Base-by-base conservation (phyloP, 2,888 invertebrate species). In the Notodonta ziczac region DNA sequence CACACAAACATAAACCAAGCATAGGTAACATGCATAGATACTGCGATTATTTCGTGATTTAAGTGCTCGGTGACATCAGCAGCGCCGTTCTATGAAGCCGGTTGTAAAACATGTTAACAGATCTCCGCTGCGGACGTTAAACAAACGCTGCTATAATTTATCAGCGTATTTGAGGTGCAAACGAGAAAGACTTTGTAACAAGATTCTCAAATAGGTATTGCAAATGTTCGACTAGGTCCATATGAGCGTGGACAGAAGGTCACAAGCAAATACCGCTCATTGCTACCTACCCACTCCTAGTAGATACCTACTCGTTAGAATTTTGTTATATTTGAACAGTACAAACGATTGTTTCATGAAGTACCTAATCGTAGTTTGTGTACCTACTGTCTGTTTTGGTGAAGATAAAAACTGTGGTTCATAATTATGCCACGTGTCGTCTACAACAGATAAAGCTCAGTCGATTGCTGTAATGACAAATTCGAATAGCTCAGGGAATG, bases 21-120 rank as follows among this genome's bases (percentile, higher is more conserved):
- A 57, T 55, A 66, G 62, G 63, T 62, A 70, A 69, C 72, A 74
- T 65, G 65, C 62, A 57, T 62, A 72, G 51, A 66, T 54, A 70
- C 62, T 63, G 69, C 60, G 67, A 76, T 69, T 77, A 80, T 74
- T 80, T 76, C 61, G 70, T 77, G 74, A 83, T 81, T 80, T 75
- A 82, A 79, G 74, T 73, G 74, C 70, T 66, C 72, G 73, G 74
- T 86, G 83, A 84, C 86, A 86, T 85, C 83, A 84, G 76, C 75
- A 62, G 59, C 57, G 60, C 60, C 57, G 57, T 71, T 73, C 67
- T 32, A 66, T 63, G 70, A 70, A 76, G 57, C 58, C 65, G 65
- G 60, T 57, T 66, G 66, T 62, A 61, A 67, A 73, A 63, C 35
- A 53, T 58, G 55, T 58, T 61, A 57, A 16, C 58, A 58, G 57